phyloP scores from a whole-genome alignment of 2,888 invertebrate species.

The Thelaira solivaga region DNA sequence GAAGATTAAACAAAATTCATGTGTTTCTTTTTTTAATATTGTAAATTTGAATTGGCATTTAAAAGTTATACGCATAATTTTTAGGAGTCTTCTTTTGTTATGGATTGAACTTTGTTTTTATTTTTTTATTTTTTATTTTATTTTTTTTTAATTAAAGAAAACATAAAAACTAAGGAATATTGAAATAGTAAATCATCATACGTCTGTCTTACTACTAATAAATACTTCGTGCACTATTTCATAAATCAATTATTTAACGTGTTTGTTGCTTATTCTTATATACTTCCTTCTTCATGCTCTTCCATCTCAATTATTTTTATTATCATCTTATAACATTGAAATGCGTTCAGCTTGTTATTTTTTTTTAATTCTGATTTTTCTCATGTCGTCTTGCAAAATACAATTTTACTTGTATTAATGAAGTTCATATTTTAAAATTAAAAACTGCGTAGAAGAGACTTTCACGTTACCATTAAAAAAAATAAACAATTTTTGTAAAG shows the following conservation, averaged over 20 bases:
- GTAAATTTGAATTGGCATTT: constrained; percentile 41
- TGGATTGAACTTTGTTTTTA: constrained; percentile 7
- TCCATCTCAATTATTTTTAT: constrained; percentile 14
- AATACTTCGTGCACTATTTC: constrained; percentile 13
- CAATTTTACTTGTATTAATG: constrained; percentile 56
- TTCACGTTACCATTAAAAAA: neutral
- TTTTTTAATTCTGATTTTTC: constrained; percentile 15
- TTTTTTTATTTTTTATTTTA: neutral
- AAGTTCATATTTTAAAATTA: neutral
- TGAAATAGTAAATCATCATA: neutral
- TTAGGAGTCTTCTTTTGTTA: constrained; percentile 2
- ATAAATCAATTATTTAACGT: constrained; percentile 2
- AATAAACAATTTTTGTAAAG: constrained; percentile 15
- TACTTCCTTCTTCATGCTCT: neutral
- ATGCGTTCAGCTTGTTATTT: constrained; percentile 7
- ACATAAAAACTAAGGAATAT: neutral
- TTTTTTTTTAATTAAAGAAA: constrained; percentile 5
- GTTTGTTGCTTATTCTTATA: no score
- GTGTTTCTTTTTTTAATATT: constrained; percentile 70
- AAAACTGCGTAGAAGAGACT: neutral
- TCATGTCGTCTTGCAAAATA: constrained; percentile 57
- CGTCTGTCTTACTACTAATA: constrained; percentile 23
- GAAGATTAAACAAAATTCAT: constrained; percentile 70
- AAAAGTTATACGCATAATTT: constrained; percentile 28
- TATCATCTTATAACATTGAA: neutral